Conservation (phyloP, 2,797 vertebrate species). For the Podargus strigoides region DNA sequence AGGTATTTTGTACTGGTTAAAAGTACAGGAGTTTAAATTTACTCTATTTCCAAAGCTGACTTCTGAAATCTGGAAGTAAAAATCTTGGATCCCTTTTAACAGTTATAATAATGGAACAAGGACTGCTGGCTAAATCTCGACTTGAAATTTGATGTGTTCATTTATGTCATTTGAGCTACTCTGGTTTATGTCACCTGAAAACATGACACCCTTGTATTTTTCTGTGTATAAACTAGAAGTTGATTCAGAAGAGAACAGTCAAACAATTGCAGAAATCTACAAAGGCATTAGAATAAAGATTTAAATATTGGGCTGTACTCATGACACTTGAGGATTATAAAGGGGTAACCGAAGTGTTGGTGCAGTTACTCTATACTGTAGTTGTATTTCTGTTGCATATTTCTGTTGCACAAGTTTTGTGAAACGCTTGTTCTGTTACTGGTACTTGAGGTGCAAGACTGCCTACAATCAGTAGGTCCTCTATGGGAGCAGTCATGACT, state of each 20-base stretch:
- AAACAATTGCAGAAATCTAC: background rate
- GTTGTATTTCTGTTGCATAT: background rate
- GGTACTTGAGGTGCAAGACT: background rate
- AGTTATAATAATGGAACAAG: background rate
- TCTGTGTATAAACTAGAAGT: background rate
- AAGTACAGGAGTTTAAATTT: background rate
- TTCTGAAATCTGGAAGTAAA: background rate
- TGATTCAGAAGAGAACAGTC: background rate
- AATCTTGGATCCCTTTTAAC: background rate
- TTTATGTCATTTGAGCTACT: background rate
- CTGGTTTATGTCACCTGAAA: background rate
- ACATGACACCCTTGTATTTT: background rate
- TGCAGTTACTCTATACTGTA: background rate
- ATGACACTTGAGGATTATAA: background rate
- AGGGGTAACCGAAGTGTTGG: background rate
- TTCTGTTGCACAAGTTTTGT: background rate
- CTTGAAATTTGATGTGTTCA: background rate
- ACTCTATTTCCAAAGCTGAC: background rate
- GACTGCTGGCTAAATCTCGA: background rate
- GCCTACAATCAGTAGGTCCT: background rate
- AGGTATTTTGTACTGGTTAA: background rate
- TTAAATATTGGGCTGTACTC: background rate
- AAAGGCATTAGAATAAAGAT: background rate
- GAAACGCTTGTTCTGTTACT: background rate
- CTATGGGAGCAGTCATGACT: background rate